Percentiles rank a stretch among this genome's conserved stretches.
Evolutionary conservation across 1,140 invertebrate species (phyloP).

Genomic region (Eriocheir sinensis): DNA sequence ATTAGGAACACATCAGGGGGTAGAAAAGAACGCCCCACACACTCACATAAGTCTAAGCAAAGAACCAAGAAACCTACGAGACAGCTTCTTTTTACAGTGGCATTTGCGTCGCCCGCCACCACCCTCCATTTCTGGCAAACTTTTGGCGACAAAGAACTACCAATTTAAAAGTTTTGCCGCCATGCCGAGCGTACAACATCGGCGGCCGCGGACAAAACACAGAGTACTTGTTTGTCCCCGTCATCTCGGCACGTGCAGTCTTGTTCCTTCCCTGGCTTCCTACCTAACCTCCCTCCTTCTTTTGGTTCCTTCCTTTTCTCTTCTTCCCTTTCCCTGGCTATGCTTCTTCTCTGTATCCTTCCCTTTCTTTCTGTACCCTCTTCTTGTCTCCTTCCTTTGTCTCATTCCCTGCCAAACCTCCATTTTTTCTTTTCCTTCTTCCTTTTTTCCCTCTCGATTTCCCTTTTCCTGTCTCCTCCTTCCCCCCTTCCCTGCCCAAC

Average conservation of each 20-base stretch:
- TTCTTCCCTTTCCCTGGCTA: too few relatives aligned
- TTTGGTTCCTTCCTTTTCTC: too few relatives aligned
- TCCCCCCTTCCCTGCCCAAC: too few relatives aligned
- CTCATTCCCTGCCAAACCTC: not conserved
- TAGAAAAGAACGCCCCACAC: too few relatives aligned
- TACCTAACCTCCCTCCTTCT: too few relatives aligned
- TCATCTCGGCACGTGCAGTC: not conserved
- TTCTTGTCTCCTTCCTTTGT: too few relatives aligned
- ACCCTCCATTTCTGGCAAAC: not conserved
- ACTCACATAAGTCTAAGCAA: not conserved
- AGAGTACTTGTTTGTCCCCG: not conserved
- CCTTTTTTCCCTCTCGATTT: too few relatives aligned
- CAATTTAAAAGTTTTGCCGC: conserved; percentile 16
- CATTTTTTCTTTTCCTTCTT: too few relatives aligned
- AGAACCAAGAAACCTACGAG: not conserved
- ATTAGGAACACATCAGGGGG: too few relatives aligned
- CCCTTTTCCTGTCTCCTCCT: too few relatives aligned
- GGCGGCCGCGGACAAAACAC: not conserved
- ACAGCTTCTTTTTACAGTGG: not conserved
- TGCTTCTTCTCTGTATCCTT: too few relatives aligned
- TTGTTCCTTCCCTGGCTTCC: not conserved
- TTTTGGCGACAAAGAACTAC: conserved; percentile 24
- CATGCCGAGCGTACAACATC: conserved; percentile 13
- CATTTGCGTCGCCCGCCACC: not conserved
- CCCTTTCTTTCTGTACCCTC: too few relatives aligned